Percentiles rank a stretch among this genome's conserved stretches.
Evolutionary conservation across 2,888 invertebrate species (phyloP).

Genomic region (Reticulitermes lucifugus): DNA sequence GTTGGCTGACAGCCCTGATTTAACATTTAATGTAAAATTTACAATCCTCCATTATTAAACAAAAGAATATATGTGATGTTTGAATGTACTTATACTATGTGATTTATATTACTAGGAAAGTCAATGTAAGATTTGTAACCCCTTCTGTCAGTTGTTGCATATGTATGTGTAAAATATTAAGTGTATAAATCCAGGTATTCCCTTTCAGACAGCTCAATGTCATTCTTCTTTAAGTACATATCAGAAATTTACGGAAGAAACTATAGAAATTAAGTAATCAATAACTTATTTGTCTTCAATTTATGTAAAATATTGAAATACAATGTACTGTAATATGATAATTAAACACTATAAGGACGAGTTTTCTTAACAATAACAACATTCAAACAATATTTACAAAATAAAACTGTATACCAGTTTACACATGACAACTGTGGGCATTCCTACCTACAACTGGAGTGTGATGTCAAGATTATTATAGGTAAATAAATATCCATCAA

Average conservation of each 20-base stretch:
- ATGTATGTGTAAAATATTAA: conserved; percentile 35
- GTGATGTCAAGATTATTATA: neutral
- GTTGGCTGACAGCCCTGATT: conserved; percentile 13
- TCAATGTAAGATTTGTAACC: conserved; percentile 39
- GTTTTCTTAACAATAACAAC: neutral
- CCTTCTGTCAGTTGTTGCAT: conserved; percentile 39
- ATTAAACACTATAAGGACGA: neutral
- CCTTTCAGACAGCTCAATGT: conserved; percentile 19
- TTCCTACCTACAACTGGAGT: neutral
- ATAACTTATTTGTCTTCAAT: conserved; percentile 25
- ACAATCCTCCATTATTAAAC: conserved; percentile 14
- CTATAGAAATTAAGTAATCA: neutral
- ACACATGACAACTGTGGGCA: neutral
- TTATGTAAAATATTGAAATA: neutral
- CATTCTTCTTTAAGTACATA: conserved; percentile 34
- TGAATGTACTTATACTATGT: conserved; percentile 35
- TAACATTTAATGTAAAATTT: neutral
- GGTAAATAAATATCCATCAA: neutral
- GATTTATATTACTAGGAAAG: conserved; percentile 39
- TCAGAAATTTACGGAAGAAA: conserved; percentile 12
- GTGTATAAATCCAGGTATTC: conserved; percentile 16
- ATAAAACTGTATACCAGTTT: neutral
- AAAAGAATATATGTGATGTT: conserved; percentile 36
- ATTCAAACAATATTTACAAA: neutral
- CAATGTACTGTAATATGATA: neutral